phyloP scores from a whole-genome alignment of 2,888 invertebrate genomes.

The Phalera bucephala region DNA sequence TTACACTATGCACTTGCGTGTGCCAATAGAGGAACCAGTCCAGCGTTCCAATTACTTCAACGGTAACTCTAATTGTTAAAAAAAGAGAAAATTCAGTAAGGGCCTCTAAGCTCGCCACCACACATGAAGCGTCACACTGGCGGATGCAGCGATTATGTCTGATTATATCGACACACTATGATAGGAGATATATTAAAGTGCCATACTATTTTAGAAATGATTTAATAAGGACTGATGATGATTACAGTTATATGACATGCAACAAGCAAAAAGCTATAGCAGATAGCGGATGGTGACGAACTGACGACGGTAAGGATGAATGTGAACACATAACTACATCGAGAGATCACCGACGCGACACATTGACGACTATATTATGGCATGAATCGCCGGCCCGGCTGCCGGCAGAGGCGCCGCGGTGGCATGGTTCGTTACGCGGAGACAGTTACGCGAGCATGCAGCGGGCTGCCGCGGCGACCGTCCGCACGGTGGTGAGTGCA shows the following conservation, averaged over 20 bases:
- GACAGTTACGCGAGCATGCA: conserved; percentile 36
- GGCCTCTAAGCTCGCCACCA: conserved; percentile 75
- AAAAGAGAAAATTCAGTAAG: conserved; percentile 80
- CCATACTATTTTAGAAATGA: conserved; percentile 73
- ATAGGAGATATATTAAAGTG: conserved; percentile 69
- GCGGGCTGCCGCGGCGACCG: conserved; percentile 19
- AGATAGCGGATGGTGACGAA: conserved; percentile 27
- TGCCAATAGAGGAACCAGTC: conserved; percentile 79
- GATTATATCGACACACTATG: conserved; percentile 62
- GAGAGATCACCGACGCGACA: conserved; percentile 25
- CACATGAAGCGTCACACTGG: conserved; percentile 77
- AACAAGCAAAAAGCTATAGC: conserved; percentile 60
- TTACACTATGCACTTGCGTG: conserved; percentile 82
- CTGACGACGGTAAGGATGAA: conserved; percentile 29
- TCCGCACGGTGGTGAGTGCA: conserved; percentile 51
- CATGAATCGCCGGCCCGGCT: conserved; percentile 15
- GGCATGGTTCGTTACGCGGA: conserved; percentile 17
- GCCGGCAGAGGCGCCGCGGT: conserved; percentile 20
- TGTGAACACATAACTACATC: conserved; percentile 18
- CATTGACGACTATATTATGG: conserved; percentile 22
- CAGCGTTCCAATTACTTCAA: conserved; percentile 70
- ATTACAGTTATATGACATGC: conserved; percentile 64
- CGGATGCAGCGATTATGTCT: conserved; percentile 67
- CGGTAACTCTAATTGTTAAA: conserved; percentile 63
- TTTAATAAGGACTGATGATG: conserved; percentile 68